phyloP scores from a whole-genome alignment of 2,113 vertebrate genomes.

The Poecilia latipinna region DNA sequence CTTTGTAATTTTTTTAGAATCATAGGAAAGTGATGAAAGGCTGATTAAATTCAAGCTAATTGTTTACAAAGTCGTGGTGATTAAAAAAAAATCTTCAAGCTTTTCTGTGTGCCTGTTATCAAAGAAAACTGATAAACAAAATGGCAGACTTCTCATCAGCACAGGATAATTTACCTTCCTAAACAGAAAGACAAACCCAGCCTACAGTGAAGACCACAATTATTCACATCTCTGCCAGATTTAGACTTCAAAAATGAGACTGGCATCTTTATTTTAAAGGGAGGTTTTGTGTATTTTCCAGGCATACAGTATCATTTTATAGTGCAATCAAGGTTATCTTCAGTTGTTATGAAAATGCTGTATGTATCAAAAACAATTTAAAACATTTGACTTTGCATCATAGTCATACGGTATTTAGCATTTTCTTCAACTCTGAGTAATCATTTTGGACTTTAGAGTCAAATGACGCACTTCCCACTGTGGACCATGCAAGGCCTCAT shows the following conservation, averaged over 20 bases:
- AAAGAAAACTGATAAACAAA: background rate
- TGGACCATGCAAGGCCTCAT: too few relatives aligned
- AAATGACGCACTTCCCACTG: too few relatives aligned
- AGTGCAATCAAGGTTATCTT: too few relatives aligned
- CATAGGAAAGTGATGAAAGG: conserved; percentile 22
- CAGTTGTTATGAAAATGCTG: too few relatives aligned
- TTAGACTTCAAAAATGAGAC: background rate
- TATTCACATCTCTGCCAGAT: background rate
- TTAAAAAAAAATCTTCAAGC: background rate
- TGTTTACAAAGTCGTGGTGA: background rate
- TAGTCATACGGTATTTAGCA: too few relatives aligned
- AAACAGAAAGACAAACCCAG: background rate
- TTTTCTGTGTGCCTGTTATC: background rate
- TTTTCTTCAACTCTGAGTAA: too few relatives aligned
- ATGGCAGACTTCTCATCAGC: background rate
- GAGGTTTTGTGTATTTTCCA: too few relatives aligned
- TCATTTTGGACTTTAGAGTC: too few relatives aligned
- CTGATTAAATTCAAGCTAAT: conserved; percentile 2
- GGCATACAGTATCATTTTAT: too few relatives aligned
- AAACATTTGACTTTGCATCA: too few relatives aligned
- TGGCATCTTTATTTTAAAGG: too few relatives aligned
- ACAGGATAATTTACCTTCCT: background rate
- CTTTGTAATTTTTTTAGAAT: conserved; percentile 12
- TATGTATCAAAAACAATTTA: too few relatives aligned
- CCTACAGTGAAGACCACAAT: background rate